Conservation (phyloP, 2,888 invertebrate genomes). For the Ariolimax columbianus region DNA sequence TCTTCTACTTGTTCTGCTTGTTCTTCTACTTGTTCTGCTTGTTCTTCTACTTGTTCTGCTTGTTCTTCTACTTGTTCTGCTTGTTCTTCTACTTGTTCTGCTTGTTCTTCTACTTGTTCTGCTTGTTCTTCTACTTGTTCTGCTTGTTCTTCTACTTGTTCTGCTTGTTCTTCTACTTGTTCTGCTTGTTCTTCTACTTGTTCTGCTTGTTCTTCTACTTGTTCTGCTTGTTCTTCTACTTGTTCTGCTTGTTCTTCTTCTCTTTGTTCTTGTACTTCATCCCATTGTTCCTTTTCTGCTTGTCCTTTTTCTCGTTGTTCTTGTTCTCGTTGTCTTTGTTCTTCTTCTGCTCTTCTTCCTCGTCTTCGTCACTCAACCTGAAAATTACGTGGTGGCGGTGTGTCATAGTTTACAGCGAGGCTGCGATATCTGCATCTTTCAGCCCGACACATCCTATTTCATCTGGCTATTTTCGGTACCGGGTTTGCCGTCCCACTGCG, state of each 20-base stretch:
- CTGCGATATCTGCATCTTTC: too few relatives aligned
- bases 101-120: constrained; percentile 14
- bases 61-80: not conserved
- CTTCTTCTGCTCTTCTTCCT: constrained; percentile 4
- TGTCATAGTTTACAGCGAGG: too few relatives aligned
- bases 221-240: not conserved
- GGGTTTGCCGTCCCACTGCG: too few relatives aligned
- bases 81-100: not conserved
- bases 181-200: not conserved
- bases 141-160: not conserved
- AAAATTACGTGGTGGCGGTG: too few relatives aligned
- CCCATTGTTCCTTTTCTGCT: not conserved
- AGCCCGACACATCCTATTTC: too few relatives aligned
- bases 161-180: not conserved
- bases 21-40: not conserved
- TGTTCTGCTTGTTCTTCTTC: not conserved
- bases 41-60: not conserved
- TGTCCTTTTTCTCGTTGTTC: not conserved
- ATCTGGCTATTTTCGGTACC: too few relatives aligned
- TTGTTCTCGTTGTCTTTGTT: not conserved
- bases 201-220: not conserved
- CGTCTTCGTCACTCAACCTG: too few relatives aligned
- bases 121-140: not conserved
- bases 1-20: not conserved
- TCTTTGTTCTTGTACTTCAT: not conserved